phyloP scores from a whole-genome alignment of 1,140 invertebrate species.

The Cydia strobilella region DNA sequence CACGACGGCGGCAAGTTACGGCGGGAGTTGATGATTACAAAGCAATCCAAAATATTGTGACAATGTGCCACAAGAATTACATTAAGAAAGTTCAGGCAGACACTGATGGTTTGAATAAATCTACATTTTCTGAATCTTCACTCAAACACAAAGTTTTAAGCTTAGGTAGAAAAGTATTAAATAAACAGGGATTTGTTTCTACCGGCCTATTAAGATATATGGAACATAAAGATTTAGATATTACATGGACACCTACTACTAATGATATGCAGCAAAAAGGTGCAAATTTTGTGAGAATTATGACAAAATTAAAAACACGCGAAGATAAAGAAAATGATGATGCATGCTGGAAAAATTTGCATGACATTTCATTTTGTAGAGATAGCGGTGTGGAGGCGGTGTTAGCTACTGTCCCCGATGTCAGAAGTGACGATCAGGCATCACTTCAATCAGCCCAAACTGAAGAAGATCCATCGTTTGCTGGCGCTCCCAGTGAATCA shows the following conservation, averaged over 20 bases:
- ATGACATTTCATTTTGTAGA: conserved; percentile 7
- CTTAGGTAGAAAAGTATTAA: conserved; percentile 64
- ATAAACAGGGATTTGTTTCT: conserved; percentile 54
- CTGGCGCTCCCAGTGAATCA: neutral
- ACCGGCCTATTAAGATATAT: conserved; percentile 62
- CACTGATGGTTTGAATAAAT: conserved; percentile 34
- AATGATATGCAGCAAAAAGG: conserved; percentile 34
- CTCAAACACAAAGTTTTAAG: conserved; percentile 67
- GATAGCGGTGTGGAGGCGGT: neutral
- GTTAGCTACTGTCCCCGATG: neutral
- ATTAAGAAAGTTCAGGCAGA: conserved; percentile 41
- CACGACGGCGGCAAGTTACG: neutral
- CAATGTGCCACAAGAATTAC: conserved; percentile 50
- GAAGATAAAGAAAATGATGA: conserved; percentile 40
- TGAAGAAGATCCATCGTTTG: neutral
- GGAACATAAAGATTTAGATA: conserved; percentile 62
- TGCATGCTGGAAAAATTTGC: conserved; percentile 45
- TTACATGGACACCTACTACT: conserved; percentile 52
- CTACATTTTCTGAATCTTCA: conserved; percentile 40
- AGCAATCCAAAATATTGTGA: conserved; percentile 49
- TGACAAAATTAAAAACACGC: conserved; percentile 44
- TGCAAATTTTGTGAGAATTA: conserved; percentile 48
- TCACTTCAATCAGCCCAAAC: neutral
- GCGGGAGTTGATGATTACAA: conserved; percentile 12
- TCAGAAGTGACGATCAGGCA: neutral